Evolutionary conservation across 2,888 invertebrate species (phyloP), one percentile per base, ranked within the genome.

Genomic region (Clunio marinus): DNA sequence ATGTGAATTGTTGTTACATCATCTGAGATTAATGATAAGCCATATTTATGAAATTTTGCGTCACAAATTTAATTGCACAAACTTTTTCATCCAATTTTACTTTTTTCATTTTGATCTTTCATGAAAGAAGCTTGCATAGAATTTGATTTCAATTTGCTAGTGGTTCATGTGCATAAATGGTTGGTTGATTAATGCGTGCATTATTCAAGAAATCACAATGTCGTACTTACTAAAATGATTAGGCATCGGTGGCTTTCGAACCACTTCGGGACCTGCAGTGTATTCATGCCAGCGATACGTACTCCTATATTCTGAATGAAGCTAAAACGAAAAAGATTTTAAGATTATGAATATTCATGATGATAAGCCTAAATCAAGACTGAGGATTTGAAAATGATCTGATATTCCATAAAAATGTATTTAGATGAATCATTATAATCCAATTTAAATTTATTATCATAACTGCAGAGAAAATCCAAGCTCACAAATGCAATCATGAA

Each of bases 271-370:
- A 76, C 84, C 82, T 71, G 88, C 88, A 75, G 90, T 90, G 83
- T 89, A 89, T 81, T 93, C 92, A 86, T 93, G 93, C 93, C 93
- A 93, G 86, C 91, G 87, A 85, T 93, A 93, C 75, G 93, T 93
- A 86, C 93, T 93, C 84, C 92, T 86, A 82, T 93, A 93, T 81
- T 93, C 93, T 79, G 93, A 93, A 83, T 93, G 93, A 84, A 92
- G 88, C 91, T 93, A 86, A 72, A 82, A 78, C 70, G 70, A 70
- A 35, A 68, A 35, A 71, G 65, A 67, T 70, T n/a, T n/a, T n/a
- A n/a, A n/a, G n/a, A n/a, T 17, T 7, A 15, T 17, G 25, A 22
- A 57, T 57, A 25, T 25, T 57, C 57, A 7, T 32, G 4, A 32
- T 32, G 32, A 32, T 32, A 32, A 32, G 5, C 5, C 32, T 32